phyloP scores from a whole-genome alignment of 2,113 vertebrate genomes.

The Orycteropus afer region DNA sequence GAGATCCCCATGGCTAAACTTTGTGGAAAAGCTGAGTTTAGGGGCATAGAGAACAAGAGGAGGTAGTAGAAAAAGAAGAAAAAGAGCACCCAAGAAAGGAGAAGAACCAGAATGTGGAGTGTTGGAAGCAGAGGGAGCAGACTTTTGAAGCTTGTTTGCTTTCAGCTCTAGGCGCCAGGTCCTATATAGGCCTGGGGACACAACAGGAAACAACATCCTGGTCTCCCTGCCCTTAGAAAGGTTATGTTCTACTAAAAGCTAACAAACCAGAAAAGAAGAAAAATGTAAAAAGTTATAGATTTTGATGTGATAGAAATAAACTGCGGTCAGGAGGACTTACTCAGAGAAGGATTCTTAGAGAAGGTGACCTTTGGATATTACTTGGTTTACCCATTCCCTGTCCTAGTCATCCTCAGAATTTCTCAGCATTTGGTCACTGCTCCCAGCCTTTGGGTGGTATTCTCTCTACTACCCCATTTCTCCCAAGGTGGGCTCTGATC shows the following conservation, averaged over 20 bases:
- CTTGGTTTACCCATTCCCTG: background rate
- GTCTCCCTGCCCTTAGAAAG: background rate
- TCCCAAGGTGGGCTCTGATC: background rate
- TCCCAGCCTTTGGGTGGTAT: background rate
- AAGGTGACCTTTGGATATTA: background rate
- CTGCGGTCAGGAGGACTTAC: background rate
- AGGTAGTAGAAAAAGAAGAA: background rate
- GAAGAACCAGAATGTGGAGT: accelerated
- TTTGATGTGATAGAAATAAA: background rate
- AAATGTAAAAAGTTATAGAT: background rate
- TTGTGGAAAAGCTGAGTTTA: background rate
- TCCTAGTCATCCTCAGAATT: background rate
- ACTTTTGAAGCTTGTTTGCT: background rate
- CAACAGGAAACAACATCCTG: background rate
- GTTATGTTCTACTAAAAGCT: background rate
- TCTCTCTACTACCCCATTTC: background rate
- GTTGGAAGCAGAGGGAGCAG: background rate
- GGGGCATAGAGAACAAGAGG: background rate
- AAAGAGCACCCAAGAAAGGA: background rate
- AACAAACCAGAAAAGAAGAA: background rate
- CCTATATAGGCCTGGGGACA: no score
- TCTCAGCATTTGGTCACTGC: background rate
- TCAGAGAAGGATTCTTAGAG: background rate
- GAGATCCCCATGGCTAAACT: background rate
- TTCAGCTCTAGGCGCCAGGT: background rate